Evolutionary conservation across 2,888 invertebrate species (phyloP).

Genomic region (Lasius fuliginosus): DNA sequence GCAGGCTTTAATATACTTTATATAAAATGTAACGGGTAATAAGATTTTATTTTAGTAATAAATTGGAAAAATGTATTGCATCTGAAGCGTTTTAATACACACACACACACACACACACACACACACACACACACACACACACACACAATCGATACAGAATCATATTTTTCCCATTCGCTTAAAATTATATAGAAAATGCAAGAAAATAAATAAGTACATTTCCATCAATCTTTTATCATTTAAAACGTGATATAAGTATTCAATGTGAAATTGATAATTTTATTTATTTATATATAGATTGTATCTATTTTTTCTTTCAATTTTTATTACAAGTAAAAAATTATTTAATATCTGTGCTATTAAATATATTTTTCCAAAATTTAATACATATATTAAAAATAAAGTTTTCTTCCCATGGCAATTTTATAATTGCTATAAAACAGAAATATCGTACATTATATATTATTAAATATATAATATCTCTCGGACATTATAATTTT

Average conservation of each 20-base stretch:
- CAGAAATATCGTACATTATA: not conserved
- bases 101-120: not conserved
- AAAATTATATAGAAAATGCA: conserved; percentile 1
- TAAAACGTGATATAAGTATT: conserved; percentile 2
- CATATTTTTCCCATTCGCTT: not conserved
- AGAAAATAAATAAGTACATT: not conserved
- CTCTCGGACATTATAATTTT: not conserved
- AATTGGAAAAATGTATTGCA: not conserved
- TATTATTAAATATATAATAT: not conserved
- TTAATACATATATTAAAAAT: not conserved
- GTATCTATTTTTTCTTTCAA: not conserved
- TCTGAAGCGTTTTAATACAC: not conserved
- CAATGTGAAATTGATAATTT: not conserved
- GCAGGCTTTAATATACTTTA: not conserved
- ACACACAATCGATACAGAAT: not conserved
- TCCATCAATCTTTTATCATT: not conserved
- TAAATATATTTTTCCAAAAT: not conserved
- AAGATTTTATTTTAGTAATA: not conserved
- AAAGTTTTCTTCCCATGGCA: not conserved
- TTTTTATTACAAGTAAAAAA: not conserved
- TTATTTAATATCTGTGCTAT: not conserved
- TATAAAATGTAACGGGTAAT: not conserved
- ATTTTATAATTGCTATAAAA: not conserved
- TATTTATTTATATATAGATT: not conserved
- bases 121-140: not conserved